Evolutionary conservation across 2,888 invertebrate genomes (phyloP).

Genomic region (Pyrrhosoma nymphula): DNA sequence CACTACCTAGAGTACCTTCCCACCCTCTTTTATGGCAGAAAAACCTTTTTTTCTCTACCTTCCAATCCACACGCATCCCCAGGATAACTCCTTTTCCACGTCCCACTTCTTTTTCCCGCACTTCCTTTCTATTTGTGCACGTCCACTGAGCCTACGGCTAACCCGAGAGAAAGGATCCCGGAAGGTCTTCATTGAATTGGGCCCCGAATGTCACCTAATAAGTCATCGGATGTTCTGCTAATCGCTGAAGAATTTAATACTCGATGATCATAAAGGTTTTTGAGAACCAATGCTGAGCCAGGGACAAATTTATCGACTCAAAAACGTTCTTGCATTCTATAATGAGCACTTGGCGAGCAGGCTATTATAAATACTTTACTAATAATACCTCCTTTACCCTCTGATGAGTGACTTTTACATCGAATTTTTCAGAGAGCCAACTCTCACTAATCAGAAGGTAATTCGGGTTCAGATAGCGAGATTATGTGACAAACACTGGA

Average conservation of each 20-base stretch:
- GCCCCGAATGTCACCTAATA: background rate
- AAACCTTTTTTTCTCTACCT: background rate
- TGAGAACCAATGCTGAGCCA: too few species aligned
- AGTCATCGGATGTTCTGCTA: background rate
- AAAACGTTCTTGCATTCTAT: too few species aligned
- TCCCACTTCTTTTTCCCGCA: background rate
- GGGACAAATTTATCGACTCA: too few species aligned
- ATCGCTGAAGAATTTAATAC: background rate
- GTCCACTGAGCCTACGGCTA: background rate
- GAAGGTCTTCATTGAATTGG: background rate
- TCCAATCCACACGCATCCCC: background rate
- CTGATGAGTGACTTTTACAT: too few species aligned
- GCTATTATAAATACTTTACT: too few species aligned
- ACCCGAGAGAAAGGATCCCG: background rate
- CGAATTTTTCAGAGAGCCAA: too few species aligned
- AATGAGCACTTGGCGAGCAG: too few species aligned
- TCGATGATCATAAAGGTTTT: too few species aligned
- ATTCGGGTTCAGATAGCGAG: too few species aligned
- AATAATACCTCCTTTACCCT: too few species aligned
- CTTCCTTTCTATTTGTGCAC: background rate
- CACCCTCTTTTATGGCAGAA: background rate
- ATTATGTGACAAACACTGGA: too few species aligned
- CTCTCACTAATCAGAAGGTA: too few species aligned
- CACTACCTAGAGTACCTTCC: background rate
- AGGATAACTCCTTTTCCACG: background rate